Evolutionary conservation across 2,888 invertebrate species (phyloP), one percentile per base, ranked within the genome.

Genomic region (Epiblema foenella): DNA sequence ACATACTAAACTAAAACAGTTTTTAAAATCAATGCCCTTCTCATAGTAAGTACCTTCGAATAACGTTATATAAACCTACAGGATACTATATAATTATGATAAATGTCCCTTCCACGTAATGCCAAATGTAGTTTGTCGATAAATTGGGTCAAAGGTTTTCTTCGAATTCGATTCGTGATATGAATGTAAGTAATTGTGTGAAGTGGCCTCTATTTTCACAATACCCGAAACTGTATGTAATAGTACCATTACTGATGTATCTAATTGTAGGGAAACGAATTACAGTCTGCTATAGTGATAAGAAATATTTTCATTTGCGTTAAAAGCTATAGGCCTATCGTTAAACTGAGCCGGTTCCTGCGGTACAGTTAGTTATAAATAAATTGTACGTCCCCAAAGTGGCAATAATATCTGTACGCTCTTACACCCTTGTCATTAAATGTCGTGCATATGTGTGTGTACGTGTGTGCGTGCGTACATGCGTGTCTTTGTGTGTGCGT

Each of bases 111-210:
- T 54, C 29, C 24, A 46, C 54, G 65, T 29, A 65, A 65, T 37
- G n/a, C 29, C 17, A 10, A 66, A 66, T 59, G 46, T 59, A 24
- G 60, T 70, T 66, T 70, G 46, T 15, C 39, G 37, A 54, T 60
- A 60, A 66, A 70, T 70, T 70, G 59, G 59, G 46, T 66, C 46
- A 59, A 54, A 69, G 59, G 59, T 33, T 65, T 70, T 66, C 65
- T 24, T 59, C 33, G 70, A 66, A 70, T 70, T 49, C 49, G 37
- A 54, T 69, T 65, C 52, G 33, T 33, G 52, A 17, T 46, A 60
- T 58, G 11, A 52, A 69, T 29, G 33, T 29, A 65, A 42, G 42
- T 29, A 65, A 42, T 42, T 58, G 63, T 58, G 56, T 42, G 57
- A 54, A 58, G 17, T 49, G 39, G 51, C 57, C 8, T 51, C 9